phyloP scores from a whole-genome alignment of 2,797 vertebrate species.

The Onychomys arenicola region DNA sequence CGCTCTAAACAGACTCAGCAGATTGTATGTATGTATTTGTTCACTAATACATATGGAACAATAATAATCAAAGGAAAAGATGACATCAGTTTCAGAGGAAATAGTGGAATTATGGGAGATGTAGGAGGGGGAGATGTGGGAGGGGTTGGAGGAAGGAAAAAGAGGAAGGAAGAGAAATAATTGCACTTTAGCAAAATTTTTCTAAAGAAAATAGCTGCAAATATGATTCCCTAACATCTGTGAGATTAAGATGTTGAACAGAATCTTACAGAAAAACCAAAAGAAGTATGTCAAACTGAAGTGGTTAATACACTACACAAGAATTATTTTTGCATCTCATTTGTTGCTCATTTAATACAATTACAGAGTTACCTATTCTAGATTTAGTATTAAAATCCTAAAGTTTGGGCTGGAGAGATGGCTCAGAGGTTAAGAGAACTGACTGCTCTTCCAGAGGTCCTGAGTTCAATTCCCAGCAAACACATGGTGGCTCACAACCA shows the following conservation, averaged over 20 bases:
- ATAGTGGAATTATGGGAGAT: too few species aligned
- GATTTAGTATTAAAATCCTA: background rate
- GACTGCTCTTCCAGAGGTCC: too few species aligned
- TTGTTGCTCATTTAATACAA: conserved; percentile 9
- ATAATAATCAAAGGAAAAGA: too few species aligned
- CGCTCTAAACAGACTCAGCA: background rate
- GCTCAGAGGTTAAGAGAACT: too few species aligned
- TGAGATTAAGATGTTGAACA: conserved; percentile 8
- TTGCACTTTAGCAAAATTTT: background rate
- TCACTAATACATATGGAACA: background rate
- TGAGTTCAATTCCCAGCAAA: too few species aligned
- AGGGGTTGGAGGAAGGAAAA: too few species aligned
- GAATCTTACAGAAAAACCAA: background rate
- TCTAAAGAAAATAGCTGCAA: background rate
- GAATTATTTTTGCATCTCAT: background rate
- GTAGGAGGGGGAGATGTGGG: background rate
- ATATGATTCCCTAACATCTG: background rate
- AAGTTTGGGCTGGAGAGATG: too few species aligned
- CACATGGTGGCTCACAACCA: too few species aligned
- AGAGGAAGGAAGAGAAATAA: background rate
- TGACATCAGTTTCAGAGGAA: background rate
- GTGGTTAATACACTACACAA: background rate
- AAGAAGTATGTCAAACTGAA: background rate
- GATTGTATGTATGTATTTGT: background rate
- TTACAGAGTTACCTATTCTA: background rate